Conservation (phyloP, 1,140 invertebrate species). For the Drosophila micromelanica region DNA sequence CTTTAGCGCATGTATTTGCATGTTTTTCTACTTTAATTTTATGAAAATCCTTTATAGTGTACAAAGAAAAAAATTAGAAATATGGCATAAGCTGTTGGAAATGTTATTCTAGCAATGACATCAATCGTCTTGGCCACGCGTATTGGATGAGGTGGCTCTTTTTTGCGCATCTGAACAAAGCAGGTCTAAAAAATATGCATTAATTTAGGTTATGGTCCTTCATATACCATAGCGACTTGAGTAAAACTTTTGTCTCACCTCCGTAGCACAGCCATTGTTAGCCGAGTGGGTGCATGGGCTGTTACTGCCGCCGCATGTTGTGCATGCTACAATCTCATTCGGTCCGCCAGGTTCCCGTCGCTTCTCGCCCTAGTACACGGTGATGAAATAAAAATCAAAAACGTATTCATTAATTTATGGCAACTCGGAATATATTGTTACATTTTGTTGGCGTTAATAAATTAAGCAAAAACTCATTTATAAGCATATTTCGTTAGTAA, state of each 20-base stretch:
- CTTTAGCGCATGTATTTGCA: constrained; percentile 27
- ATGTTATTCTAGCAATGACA: constrained; percentile 95
- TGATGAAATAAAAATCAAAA: constrained; percentile 60
- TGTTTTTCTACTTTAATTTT: constrained; percentile 78
- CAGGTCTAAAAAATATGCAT: constrained; percentile 85
- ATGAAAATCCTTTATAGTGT: constrained; percentile 92
- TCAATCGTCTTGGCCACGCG: constrained; percentile 97
- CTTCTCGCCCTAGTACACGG: constrained; percentile 89
- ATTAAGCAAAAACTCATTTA: too few species aligned
- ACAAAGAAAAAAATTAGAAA: constrained; percentile 98
- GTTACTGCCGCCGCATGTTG: constrained; percentile 89
- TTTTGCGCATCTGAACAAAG: constrained; percentile 93
- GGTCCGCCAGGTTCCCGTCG: constrained; percentile 89
- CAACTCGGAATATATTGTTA: too few species aligned
- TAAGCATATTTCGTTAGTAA: too few species aligned
- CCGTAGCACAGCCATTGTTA: constrained; percentile 93
- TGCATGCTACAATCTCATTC: constrained; percentile 92
- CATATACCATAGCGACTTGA: background rate
- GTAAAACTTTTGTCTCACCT: constrained; percentile 86
- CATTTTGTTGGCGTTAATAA: too few species aligned
- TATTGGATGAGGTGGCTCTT: constrained; percentile 95
- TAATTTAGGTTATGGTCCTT: too few species aligned
- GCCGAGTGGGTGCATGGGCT: constrained; percentile 93
- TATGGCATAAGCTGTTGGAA: constrained; percentile 95
- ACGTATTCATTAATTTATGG: too few species aligned